Evolutionary conservation across 2,888 invertebrate genomes (phyloP).

Genomic region (Yponomeuta cagnagella): DNA sequence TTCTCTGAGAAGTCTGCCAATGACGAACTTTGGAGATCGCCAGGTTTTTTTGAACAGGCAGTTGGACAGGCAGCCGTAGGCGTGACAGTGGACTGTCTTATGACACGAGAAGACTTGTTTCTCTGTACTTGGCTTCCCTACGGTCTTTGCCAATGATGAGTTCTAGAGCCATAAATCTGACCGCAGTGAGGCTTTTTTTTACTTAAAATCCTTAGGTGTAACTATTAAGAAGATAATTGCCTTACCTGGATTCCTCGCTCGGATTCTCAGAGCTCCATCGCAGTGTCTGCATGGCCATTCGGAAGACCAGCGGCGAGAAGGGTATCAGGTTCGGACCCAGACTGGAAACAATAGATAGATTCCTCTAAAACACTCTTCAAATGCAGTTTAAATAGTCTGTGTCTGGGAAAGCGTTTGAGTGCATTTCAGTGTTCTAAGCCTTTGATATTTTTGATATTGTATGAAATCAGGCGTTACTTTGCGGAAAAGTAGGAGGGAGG

Average conservation of each 20-base stretch:
- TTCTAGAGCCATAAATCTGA: neutral
- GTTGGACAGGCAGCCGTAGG: slow-evolving; percentile 40
- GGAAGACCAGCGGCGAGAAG: slow-evolving; percentile 54
- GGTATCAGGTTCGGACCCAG: slow-evolving; percentile 58
- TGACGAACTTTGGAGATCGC: slow-evolving; percentile 21
- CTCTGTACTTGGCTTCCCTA: too few species aligned
- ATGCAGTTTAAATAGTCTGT: too few species aligned
- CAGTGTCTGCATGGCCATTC: slow-evolving; percentile 56
- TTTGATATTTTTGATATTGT: too few species aligned
- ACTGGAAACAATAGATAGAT: slow-evolving; percentile 33
- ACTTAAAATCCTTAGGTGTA: neutral
- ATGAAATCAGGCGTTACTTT: too few species aligned
- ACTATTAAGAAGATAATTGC: neutral
- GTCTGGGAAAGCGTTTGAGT: too few species aligned
- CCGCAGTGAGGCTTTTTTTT: neutral
- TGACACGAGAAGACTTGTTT: neutral
- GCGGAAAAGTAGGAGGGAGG: too few species aligned
- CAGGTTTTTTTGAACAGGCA: slow-evolving; percentile 26
- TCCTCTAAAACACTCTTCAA: too few species aligned
- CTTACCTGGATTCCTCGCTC: slow-evolving; percentile 46
- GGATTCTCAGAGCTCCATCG: slow-evolving; percentile 54
- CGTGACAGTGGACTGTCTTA: slow-evolving; percentile 46
- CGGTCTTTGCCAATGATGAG: too few species aligned
- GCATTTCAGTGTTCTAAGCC: too few species aligned
- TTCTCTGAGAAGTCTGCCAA: slow-evolving; percentile 21